These are phyloP conservation scores for Antedon mediterranea DNA, from an alignment of 53 echinoderm and acorn worm species.

Conservation along the genomic window DNA sequence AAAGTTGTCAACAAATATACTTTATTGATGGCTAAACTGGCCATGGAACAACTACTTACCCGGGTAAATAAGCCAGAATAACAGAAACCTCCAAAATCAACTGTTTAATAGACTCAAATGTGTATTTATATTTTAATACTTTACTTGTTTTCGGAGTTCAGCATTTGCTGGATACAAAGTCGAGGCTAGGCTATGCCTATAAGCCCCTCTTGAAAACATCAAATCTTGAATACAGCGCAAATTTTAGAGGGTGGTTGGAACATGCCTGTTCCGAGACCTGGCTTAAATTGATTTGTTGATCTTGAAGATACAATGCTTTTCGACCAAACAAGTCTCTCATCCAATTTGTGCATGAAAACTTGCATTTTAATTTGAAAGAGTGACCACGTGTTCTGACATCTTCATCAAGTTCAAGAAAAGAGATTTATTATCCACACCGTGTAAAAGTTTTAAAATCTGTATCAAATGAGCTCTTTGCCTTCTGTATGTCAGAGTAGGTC, in stretches of 20 bases:
- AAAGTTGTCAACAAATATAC: too few species aligned
- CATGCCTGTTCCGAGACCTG: background rate
- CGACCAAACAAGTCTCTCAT: background rate
- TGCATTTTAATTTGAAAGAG: background rate
- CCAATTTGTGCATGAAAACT: background rate
- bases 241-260: background rate
- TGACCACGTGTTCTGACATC: background rate
- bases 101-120: too few species aligned
- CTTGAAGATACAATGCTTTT: background rate
- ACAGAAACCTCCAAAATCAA: too few species aligned
- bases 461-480: background rate
- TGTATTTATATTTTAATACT: too few species aligned
- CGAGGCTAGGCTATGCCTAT: too few species aligned
- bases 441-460: too few species aligned
- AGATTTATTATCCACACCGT: background rate
- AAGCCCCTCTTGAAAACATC: too few species aligned
- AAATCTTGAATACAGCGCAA: background rate
- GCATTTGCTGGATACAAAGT: too few species aligned
- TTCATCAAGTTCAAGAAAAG: background rate
- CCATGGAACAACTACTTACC: too few species aligned
- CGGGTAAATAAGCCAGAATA: too few species aligned
- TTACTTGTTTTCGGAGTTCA: too few species aligned
- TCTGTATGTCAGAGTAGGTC: background rate
- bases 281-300: background rate
- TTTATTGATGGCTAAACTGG: too few species aligned